Evolutionary conservation across 2,113 vertebrate species (phyloP), one percentile per base, ranked within the genome.

Genomic region (Halichoeres trimaculatus): DNA sequence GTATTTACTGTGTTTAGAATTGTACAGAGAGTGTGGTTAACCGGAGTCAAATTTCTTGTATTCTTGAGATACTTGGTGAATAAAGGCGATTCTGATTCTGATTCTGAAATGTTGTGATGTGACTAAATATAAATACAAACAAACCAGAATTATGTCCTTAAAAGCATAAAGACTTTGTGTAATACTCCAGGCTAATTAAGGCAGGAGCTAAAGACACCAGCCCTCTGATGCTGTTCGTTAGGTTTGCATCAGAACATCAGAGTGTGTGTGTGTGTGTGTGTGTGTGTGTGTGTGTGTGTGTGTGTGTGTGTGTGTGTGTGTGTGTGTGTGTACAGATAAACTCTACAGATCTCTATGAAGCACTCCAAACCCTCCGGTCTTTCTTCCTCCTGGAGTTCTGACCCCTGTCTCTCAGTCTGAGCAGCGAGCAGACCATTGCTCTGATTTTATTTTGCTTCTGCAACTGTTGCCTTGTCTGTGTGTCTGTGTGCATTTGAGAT

Each of bases 261-360:
- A 35, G 67, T 30, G 7, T 30, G 19, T 48, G 1, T 16, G 17
- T 52, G 55, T 20, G 17, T 16, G 56, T 70, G 26, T 47, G 36
- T 70, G 24, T 61, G 47, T 56, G 53, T 30, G 19, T 48, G 1
- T 16, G 17, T 52, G 55, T 20, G 17, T 16, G 56, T 70, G 26
- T 47, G 36, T 70, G 24, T 61, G 47, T 56, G 53, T 65, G 34
- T 71, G 40, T 60, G 63, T 51, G 35, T 63, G 34, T 63, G 24
- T 67, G 67, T 30, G 7, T 24, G 65, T 61, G 12, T 56, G 13
- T 55, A 45, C 3, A 40, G 35, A 53, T 30, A 23, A 23, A 63
- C 59, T 70, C 72, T 62, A 76, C 61, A 81, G 43, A 75, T 65
- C 26, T 81, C 26, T 84, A 60, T 48, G 47, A 75, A 77, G 35